Evolutionary conservation across 2,797 vertebrate species (phyloP), one percentile per base, ranked within the genome.

Genomic region (Crenichthys baileyi): DNA sequence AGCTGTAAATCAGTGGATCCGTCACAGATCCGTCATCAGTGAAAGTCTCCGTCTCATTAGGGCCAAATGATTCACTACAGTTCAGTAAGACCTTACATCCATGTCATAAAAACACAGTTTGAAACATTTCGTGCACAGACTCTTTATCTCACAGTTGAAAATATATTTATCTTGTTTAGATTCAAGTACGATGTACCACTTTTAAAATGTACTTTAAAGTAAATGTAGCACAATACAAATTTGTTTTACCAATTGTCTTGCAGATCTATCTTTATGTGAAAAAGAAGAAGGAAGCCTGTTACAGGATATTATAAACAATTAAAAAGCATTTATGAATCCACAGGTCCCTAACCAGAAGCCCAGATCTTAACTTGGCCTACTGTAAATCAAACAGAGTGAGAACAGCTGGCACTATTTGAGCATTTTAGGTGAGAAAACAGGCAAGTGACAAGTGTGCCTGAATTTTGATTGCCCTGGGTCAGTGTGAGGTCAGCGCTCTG

Each of bases 391-490:
- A 36, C 75, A 65, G 44, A 41, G 56, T 48, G 36, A 71, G 79
- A 87, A 83, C 85, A 77, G 72, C 74, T 83, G 80, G 77, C 81
- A 80, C 81, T 71, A 68, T 85, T 87, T 89, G 89, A 80, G 89
- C 81, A 88, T 86, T 76, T 80, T 58, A 92, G 89, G 90, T 93
- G 95, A 93, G 91, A 95, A 92, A 91, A 87, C 90, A 84, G 84
- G 77, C 85, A 92, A 89, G 92, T 95, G 90, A 91, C 89, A 95
- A 95, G 93, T 94, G 93, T 93, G 94, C 92, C 92, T 86, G 75
- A 88, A 90, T 92, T 90, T 77, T 90, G 88, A 91, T 93, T 91
- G 90, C 90, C 90, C 87, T 13, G 58, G 90, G 90, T 89, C 88
- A 90, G 87, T 77, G 56, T 51, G 85, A 88, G 89, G 91, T 86